These are phyloP conservation scores for Tenthredo notha DNA, from an alignment of 2,888 invertebrate genomes.

Conservation along the genomic window DNA sequence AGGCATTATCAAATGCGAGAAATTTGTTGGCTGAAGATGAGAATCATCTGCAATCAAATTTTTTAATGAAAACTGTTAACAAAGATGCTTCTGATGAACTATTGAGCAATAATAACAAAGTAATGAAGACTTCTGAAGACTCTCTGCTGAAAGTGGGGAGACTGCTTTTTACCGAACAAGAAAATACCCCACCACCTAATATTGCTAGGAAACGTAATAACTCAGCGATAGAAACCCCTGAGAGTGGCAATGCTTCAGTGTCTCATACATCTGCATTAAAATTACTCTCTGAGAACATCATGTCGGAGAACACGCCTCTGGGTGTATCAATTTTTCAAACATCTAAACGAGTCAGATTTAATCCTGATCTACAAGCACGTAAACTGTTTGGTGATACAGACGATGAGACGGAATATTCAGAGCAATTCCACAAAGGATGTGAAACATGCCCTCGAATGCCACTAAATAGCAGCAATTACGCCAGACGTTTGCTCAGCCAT, in stretches of 20 bases:
- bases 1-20: slow-evolving; percentile 60
- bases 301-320: slow-evolving; percentile 61
- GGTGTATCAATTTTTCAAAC: slow-evolving; percentile 56
- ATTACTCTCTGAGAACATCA: not conserved
- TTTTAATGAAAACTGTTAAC: not conserved
- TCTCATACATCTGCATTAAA: not conserved
- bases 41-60: slow-evolving; percentile 32
- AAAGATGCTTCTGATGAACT: not conserved
- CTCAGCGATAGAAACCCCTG: not conserved
- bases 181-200: slow-evolving; percentile 22
- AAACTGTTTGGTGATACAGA: slow-evolving; percentile 63
- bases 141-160: slow-evolving; percentile 57
- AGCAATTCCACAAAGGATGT: not conserved
- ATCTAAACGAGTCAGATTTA: slow-evolving; percentile 66
- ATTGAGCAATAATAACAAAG: not conserved
- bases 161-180: slow-evolving; percentile 44
- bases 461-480: not conserved
- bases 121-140: slow-evolving; percentile 55
- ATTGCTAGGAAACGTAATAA: not conserved
- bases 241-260: not conserved
- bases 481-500: not conserved
- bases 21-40: slow-evolving; percentile 61
- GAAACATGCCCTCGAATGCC: not conserved
- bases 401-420: slow-evolving; percentile 36
- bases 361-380: slow-evolving; percentile 64